A percentile compares a stretch with the other conserved stretches of the same genome.
Evolutionary conservation across 2,797 vertebrate species (phyloP).

Genomic region (Capromys pilorides): DNA sequence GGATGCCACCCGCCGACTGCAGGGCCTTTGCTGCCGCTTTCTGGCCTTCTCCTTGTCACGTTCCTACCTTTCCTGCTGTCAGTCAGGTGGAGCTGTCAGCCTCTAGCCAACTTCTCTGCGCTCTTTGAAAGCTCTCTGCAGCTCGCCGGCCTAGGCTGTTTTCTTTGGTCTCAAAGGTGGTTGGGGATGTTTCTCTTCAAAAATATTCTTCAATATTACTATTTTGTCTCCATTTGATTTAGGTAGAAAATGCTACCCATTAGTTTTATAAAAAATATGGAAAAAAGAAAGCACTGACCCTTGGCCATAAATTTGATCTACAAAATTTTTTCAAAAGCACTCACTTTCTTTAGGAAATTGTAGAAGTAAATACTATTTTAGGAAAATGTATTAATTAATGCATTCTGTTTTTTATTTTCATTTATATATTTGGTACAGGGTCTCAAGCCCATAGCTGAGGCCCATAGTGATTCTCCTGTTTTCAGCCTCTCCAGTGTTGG

Average conservation of each 20-base stretch:
- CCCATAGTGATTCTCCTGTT: too few species aligned
- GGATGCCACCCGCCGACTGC: neutral
- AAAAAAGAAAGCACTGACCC: conserved; percentile 40
- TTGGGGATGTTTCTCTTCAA: conserved; percentile 26
- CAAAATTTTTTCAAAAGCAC: neutral
- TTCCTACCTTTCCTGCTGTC: conserved; percentile 11
- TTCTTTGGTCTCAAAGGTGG: conserved; percentile 56
- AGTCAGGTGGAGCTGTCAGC: neutral
- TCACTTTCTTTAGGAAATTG: conserved; percentile 30
- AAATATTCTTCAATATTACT: conserved; percentile 45
- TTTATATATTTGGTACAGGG: too few species aligned
- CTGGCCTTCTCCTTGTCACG: neutral
- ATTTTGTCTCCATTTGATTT: conserved; percentile 53
- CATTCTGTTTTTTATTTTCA: neutral
- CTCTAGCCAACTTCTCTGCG: conserved; percentile 24
- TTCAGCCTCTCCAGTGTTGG: too few species aligned
- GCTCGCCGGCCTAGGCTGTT: conserved; percentile 16
- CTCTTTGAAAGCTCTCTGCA: neutral
- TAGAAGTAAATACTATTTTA: conserved; percentile 1
- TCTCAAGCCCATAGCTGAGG: too few species aligned
- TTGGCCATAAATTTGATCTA: conserved; percentile 14
- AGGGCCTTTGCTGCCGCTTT: neutral
- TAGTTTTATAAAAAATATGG: conserved; percentile 61
- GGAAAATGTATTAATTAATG: conserved; percentile 35
- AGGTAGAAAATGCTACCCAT: neutral